A percentile compares a stretch with the other conserved stretches of the same genome.
phyloP scores from a whole-genome alignment of 1,140 invertebrate genomes.

The Cydia splendana region DNA sequence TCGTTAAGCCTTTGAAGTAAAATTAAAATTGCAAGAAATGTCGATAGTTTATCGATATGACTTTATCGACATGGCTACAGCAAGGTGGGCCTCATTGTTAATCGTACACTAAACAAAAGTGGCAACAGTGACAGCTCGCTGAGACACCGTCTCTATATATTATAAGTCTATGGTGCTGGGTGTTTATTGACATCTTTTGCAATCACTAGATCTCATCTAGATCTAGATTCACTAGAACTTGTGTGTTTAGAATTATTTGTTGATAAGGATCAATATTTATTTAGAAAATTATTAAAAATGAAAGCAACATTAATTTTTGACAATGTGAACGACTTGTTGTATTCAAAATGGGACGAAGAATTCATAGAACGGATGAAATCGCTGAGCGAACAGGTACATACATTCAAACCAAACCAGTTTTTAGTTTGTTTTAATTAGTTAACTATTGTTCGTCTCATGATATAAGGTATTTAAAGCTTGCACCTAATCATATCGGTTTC shows the following conservation, averaged over 20 bases:
- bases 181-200: neutral
- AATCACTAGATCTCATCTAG: too few relatives aligned
- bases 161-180: neutral
- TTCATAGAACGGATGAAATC: constrained; percentile 86
- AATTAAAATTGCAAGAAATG: too few relatives aligned
- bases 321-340: constrained; percentile 89
- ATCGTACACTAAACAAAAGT: too few relatives aligned
- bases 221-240: neutral
- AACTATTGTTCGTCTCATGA: neutral
- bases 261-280: neutral
- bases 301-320: constrained; percentile 88
- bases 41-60: too few relatives aligned
- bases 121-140: too few relatives aligned
- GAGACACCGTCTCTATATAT: too few relatives aligned
- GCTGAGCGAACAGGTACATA: constrained; percentile 82
- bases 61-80: too few relatives aligned
- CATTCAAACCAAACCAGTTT: neutral
- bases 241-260: neutral
- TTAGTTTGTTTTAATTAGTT: neutral
- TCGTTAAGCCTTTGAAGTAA: too few relatives aligned
- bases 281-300: constrained; percentile 77
- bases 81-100: too few relatives aligned
- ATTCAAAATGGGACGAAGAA: constrained; percentile 87
- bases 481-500: too few relatives aligned
- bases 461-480: neutral